A percentile compares a stretch with the other conserved stretches of the same genome.
Conservation (phyloP, 1,140 invertebrate species). For the Drosophila ercepeae region DNA sequence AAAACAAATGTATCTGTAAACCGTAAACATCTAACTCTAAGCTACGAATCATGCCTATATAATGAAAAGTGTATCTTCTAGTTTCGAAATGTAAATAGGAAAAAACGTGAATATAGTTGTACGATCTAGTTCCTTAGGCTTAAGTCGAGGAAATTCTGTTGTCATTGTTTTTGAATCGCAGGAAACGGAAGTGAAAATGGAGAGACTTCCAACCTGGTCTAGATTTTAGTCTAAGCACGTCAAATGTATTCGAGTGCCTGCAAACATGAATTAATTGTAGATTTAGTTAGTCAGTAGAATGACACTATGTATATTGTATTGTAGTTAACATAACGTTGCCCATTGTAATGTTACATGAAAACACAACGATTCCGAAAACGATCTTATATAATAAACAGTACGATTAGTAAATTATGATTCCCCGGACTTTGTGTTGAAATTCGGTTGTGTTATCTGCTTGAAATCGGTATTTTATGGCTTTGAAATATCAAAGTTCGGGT, state of each 20-base stretch:
- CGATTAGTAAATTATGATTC: slow-evolving; percentile 70
- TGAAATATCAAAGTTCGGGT: slow-evolving; percentile 43
- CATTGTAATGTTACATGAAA: slow-evolving; percentile 50
- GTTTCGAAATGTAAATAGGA: slow-evolving; percentile 69
- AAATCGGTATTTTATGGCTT: slow-evolving; percentile 6
- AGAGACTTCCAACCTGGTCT: background rate
- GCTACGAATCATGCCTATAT: slow-evolving; percentile 62
- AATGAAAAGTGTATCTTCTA: slow-evolving; percentile 74
- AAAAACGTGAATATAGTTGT: slow-evolving; percentile 37
- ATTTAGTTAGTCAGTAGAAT: slow-evolving; percentile 40
- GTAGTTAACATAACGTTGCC: background rate
- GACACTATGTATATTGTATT: slow-evolving; percentile 31
- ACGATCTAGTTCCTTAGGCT: slow-evolving; percentile 52
- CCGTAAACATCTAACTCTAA: slow-evolving; percentile 54
- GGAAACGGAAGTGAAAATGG: background rate
- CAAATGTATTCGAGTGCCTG: slow-evolving; percentile 39
- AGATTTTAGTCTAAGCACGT: slow-evolving; percentile 25
- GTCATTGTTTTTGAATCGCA: slow-evolving; percentile 51
- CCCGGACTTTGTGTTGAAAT: background rate
- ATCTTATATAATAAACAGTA: slow-evolving; percentile 67
- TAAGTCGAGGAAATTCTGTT: slow-evolving; percentile 65
- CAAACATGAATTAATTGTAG: slow-evolving; percentile 12
- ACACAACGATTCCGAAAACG: slow-evolving; percentile 73
- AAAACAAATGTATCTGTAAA: slow-evolving; percentile 78
- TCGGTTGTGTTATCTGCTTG: background rate